Evolutionary conservation across 2,888 invertebrate species (phyloP), one percentile per base, ranked within the genome.

Genomic region (Sympetrum striolatum): DNA sequence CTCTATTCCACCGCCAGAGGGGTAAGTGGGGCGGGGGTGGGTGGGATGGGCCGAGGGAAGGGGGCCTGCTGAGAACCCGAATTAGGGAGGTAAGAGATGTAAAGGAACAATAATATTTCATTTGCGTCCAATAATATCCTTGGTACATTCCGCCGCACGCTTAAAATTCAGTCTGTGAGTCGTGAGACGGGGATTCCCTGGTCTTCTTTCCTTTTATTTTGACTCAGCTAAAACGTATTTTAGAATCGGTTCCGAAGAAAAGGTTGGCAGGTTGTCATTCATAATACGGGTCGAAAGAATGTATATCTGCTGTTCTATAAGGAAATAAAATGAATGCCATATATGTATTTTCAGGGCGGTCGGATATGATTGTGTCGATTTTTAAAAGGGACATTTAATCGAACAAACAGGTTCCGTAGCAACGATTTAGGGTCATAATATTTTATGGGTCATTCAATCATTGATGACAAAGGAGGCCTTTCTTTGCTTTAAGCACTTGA

Each of bases 81-180:
- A 86, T 60, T 22, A 86, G 86, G 86, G 60, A 86, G 60, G 86
- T 86, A 86, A 86, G 86, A 58, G 86, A 18, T 12, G 86, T 35
- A 86, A 37, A 60, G 64, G 60, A 64, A 86, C 86, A 86, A 86
- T 86, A 86, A 86, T 60, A 48, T 58, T 60, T 86, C 58, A 86
- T 86, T 86, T 86, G n/a, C 86, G 14, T 60, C 60, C 22, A 3
- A 35, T 86, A 12, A 86, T 64, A 64, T 82, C 82, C 58, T 73
- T 73, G 15, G 22, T 37, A 12, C 64, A 58, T 86, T 86, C 37
- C 60, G 48, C 44, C 60, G 39, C 86, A 60, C 86, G 60, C 86
- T 86, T 64, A 86, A 86, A 86, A 58, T 86, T 86, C 37, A 64
- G 86, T n/a, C 37, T 5, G n/a, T 86, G 60, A n/a, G 37, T 22